Conservation (phyloP, 2,888 invertebrate species). For the Molorchus minor region DNA sequence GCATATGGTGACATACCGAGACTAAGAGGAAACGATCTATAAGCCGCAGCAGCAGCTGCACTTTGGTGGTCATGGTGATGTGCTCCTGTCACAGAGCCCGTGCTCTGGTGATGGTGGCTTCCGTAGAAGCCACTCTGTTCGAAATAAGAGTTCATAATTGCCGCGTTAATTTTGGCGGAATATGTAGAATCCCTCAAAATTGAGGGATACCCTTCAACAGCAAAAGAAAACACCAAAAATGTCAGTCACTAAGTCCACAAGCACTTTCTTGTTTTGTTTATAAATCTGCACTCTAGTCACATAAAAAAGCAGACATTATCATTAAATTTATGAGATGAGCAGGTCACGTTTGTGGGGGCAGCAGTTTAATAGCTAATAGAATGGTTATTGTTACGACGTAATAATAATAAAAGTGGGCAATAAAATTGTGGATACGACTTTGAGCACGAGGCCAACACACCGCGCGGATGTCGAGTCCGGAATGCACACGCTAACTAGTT, state of each 20-base stretch:
- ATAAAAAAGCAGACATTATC: constrained; percentile 37
- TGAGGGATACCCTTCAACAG: constrained; percentile 49
- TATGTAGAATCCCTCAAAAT: constrained; percentile 48
- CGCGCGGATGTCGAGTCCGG: constrained; percentile 60
- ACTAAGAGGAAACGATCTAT: constrained; percentile 87
- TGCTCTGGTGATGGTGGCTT: constrained; percentile 85
- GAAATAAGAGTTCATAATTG: constrained; percentile 93
- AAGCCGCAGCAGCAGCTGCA: constrained; percentile 75
- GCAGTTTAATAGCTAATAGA: constrained; percentile 52
- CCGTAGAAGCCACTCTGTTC: constrained; percentile 97
- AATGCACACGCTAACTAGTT: constrained; percentile 74
- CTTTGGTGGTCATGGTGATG: constrained; percentile 76
- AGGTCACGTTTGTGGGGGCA: constrained; percentile 36
- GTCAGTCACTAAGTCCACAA: constrained; percentile 43
- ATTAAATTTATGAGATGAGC: constrained; percentile 29
- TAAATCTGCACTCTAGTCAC: constrained; percentile 41
- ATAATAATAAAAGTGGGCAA: constrained; percentile 58
- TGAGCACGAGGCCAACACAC: constrained; percentile 58
- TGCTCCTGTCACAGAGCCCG: constrained; percentile 69
- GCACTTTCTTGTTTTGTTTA: constrained; percentile 29
- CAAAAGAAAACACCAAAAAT: constrained; percentile 33
- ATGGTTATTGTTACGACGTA: constrained; percentile 62
- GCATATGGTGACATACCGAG: constrained; percentile 87
- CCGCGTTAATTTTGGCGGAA: constrained; percentile 55
- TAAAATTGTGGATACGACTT: constrained; percentile 53